Base-by-base conservation (phyloP, 2,797 vertebrate species). In the Thripadectes ignobilis region DNA sequence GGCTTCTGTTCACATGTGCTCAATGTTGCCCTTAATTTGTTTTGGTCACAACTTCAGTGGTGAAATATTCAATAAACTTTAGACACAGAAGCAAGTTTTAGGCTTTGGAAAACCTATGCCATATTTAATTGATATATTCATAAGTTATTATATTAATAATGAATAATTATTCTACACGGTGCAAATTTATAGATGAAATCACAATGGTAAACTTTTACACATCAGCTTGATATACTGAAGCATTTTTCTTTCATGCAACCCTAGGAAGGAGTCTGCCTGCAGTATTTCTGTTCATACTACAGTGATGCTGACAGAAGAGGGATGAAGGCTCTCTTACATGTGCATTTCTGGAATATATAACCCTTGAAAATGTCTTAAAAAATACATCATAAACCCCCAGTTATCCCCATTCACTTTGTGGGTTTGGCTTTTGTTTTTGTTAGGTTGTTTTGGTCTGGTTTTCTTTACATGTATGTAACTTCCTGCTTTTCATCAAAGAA, bases 31-130 rank as follows among this genome's bases (percentile, higher is more conserved):
- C 34, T 76, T 19, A 12, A 4, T 12, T 71, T 45, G 72, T 45
- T 61, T 26, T 54, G 0, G 17, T 63, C 17, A 3, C 43, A 3
- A 43, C 6, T 49, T 75, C 24, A 67, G 0, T 30, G 22, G 19
- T 48, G 43, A 87, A 75, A 45, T 66, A 58, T 22, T 66, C 30
- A 27, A 26, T n/a, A 46, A 85, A 65, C 3, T 55, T n/a, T 39
- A 51, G 30, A 45, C 15, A 59, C 17, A 68, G 24, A 68, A 67
- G 41, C 22, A 66, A 76, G 13, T 15, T 62, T 73, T 58, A 72
- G 55, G 13, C 34, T 61, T 78, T 72, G 21, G 41, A 81, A 87
- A 82, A 6, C 7, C 30, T 55, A 41, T 55, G 34, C 8, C 7
- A 11, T 66, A n/a, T 38, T 65, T 38, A 38, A 38, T 61, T 54